Percentiles rank a stretch among this genome's conserved stretches.
Conservation (phyloP, 2,797 vertebrate genomes). For the Scyliorhinus canicula region DNA sequence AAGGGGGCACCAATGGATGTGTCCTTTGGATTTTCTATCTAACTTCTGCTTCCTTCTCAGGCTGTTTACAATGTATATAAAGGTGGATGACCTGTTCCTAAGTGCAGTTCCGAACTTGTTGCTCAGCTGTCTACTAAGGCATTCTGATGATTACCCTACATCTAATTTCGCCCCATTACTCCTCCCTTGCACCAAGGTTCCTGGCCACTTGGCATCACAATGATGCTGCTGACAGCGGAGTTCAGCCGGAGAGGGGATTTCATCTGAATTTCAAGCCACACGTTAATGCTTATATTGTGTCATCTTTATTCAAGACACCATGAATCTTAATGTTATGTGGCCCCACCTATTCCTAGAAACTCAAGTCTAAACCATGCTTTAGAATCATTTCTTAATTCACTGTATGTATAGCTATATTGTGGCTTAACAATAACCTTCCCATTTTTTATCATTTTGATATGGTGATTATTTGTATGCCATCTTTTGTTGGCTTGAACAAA, state of each 20-base stretch:
- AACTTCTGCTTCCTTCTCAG: no score
- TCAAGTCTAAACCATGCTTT: neutral
- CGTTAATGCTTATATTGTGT: neutral
- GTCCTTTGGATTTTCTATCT: no score
- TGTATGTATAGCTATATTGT: neutral
- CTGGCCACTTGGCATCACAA: neutral
- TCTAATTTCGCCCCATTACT: neutral
- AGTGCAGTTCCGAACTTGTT: neutral
- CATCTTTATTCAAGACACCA: neutral
- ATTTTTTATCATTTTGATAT: neutral
- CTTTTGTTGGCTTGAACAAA: neutral
- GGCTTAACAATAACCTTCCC: neutral
- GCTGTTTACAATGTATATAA: neutral
- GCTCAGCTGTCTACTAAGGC: neutral
- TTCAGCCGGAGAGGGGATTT: neutral
- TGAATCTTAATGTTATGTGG: neutral
- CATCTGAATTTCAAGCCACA: neutral
- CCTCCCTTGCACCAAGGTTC: no score
- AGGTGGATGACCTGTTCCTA: neutral
- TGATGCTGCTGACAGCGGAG: neutral
- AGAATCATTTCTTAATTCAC: neutral
- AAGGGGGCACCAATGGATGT: no score
- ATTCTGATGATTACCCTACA: neutral
- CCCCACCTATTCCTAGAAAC: neutral
- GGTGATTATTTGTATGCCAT: neutral